Evolutionary conservation across 53 echinoderm and acorn worm species (phyloP), one percentile per base, ranked within the genome.

Genomic region (Actinopyga echinites): DNA sequence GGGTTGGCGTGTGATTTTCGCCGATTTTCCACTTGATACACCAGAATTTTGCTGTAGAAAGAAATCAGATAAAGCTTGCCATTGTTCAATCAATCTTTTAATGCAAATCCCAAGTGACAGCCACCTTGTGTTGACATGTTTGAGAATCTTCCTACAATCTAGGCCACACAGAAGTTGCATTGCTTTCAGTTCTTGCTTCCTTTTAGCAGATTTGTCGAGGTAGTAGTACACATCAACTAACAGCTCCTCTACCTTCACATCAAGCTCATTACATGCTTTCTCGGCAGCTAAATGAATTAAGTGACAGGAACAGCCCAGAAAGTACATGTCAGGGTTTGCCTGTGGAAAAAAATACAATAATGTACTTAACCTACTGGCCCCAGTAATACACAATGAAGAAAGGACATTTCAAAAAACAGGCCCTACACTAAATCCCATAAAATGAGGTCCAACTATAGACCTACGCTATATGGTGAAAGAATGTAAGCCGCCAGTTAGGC

Each of bases 191-290:
- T 79, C 79, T 33, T 30, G 30, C 53, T 79, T 55, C 23, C 79
- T 79, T 49, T 79, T 79, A 15, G 30, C 35, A 79, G 30, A 31
- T 79, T 79, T 79, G 30, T 79, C 79, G 12, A 79, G 79, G n/a
- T 79, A 56, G 49, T 6, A 79, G 34, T 79, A 79, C 54, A 79
- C 55, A 21, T 56, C 79, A 7, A 79, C 28, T 17, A 79, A 55
- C 30, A 79, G 24, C 53, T 79, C 79, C 12, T 79, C 79, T 56
- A 55, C 23, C 24, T 57, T 79, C 9, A 79, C 31, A 55, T 23
- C 26, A 15, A 79, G 35, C 26, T 54, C 19, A 25, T 11, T 42
- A 4, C 11, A 28, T 25, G 79, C 79, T 22, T 79, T 79, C 21
- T 79, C 79, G 3, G 79, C 79, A 5, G 79, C 44, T 7, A 79